Conservation (phyloP, 2,797 vertebrate genomes). For the Chelon labrosus region DNA sequence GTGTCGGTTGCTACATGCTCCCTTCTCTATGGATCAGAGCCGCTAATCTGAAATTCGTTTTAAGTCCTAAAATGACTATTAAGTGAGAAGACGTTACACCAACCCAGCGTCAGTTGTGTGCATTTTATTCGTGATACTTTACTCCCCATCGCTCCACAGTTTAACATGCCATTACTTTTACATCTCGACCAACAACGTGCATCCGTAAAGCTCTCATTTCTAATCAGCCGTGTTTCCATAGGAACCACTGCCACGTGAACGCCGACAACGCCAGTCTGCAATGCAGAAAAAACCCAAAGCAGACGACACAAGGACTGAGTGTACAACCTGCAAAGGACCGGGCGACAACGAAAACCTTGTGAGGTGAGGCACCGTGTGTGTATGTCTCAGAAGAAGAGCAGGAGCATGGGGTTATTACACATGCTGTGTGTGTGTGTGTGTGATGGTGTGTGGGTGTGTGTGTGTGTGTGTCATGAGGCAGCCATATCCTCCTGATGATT, state of each 20-base stretch:
- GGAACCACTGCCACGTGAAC: slow-evolving; percentile 93
- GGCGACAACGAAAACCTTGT: slow-evolving; percentile 99
- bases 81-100: not conserved
- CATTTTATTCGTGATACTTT: not conserved
- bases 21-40: not conserved
- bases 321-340: slow-evolving; percentile 93
- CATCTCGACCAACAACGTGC: slow-evolving; percentile 5
- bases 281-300: slow-evolving; percentile 95
- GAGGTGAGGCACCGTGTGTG: slow-evolving; percentile 85
- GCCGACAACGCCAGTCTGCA: slow-evolving; percentile 91
- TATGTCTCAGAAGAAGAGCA: not conserved
- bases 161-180: slow-evolving; percentile 22
- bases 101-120: not conserved
- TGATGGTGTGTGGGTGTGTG: slow-evolving; percentile 8
- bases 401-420: slow-evolving; percentile 5
- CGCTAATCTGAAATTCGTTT: too few species aligned
- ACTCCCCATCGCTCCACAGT: slow-evolving; percentile 8
- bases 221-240: slow-evolving; percentile 80
- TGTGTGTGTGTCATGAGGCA: slow-evolving; percentile 40
- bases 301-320: slow-evolving; percentile 94
- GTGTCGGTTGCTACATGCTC: not conserved
- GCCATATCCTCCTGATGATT: slow-evolving; percentile 79
- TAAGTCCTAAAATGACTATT: too few species aligned
- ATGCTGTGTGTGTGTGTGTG: slow-evolving; percentile 15
- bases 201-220: slow-evolving; percentile 31